Conservation (phyloP, 2,888 invertebrate genomes). For the Lycophotia porphyrea region DNA sequence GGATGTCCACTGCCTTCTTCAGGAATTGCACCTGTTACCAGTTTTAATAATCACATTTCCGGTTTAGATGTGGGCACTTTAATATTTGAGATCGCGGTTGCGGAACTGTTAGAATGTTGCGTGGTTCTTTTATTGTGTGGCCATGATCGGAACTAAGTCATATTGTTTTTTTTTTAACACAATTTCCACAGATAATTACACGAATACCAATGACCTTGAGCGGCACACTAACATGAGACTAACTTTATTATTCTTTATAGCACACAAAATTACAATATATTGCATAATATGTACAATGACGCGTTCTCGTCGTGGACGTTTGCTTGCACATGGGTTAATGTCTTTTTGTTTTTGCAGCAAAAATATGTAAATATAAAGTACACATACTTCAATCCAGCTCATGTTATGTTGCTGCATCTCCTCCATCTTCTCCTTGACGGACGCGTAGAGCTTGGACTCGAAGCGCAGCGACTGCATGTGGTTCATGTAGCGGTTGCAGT, state of each 20-base stretch:
- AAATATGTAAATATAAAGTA: neutral
- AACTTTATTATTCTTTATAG: no score
- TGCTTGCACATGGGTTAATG: no score
- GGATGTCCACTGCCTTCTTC: conserved; percentile 98
- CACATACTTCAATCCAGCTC: conserved; percentile 98
- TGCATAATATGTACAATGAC: no score
- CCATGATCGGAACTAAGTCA: neutral
- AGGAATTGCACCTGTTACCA: conserved; percentile 96
- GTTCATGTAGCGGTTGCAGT: conserved; percentile 99
- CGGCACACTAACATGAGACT: no score
- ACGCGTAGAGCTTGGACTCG: conserved; percentile 98
- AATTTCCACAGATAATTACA: no score
- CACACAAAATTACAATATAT: no score
- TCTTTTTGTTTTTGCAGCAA: no score
- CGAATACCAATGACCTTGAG: no score
- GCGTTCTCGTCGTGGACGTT: no score
- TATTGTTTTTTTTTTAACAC: neutral
- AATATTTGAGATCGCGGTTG: neutral
- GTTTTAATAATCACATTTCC: conserved; percentile 39
- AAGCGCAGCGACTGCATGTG: conserved; percentile 99
- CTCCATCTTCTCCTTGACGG: conserved; percentile 99
- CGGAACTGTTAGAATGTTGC: neutral
- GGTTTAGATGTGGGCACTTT: conserved; percentile 14
- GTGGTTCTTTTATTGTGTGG: neutral
- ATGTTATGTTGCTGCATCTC: conserved; percentile 99